Evolutionary conservation across 2,888 invertebrate species (phyloP).

Genomic region (Nezara viridula): DNA sequence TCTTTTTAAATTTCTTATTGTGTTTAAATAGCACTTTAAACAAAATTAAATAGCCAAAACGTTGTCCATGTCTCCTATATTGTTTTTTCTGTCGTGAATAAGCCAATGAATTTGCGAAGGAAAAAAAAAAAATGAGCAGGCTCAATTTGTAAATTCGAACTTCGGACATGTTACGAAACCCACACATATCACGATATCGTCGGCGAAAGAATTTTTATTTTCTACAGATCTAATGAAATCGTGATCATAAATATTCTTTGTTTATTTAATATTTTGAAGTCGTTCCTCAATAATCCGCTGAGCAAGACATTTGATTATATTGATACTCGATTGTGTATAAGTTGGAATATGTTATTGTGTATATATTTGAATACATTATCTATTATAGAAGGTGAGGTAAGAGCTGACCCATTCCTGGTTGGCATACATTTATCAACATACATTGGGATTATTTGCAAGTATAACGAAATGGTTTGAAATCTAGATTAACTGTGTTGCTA

Average conservation of each 20-base stretch:
- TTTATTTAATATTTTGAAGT: background rate
- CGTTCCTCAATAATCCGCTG: background rate
- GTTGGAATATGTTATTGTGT: background rate
- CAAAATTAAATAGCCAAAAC: no score
- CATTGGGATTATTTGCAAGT: no score
- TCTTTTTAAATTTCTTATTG: no score
- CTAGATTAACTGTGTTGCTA: no score
- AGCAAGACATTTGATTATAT: background rate
- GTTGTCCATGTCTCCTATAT: no score
- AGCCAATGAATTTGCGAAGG: no score
- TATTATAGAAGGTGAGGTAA: background rate
- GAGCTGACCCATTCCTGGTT: background rate
- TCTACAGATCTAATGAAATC: background rate
- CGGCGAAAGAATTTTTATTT: background rate
- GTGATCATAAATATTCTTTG: background rate
- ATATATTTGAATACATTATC: conserved; percentile 4
- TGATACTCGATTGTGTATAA: no score
- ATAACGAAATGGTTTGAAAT: no score
- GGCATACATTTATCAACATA: background rate
- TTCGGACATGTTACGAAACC: background rate
- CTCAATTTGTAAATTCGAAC: background rate
- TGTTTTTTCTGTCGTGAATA: no score
- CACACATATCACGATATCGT: background rate
- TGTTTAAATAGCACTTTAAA: no score
- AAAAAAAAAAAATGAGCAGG: background rate